These are phyloP conservation scores for Semicossyphus pulcher DNA, from an alignment of 2,113 vertebrate genomes.

Conservation along the genomic window DNA sequence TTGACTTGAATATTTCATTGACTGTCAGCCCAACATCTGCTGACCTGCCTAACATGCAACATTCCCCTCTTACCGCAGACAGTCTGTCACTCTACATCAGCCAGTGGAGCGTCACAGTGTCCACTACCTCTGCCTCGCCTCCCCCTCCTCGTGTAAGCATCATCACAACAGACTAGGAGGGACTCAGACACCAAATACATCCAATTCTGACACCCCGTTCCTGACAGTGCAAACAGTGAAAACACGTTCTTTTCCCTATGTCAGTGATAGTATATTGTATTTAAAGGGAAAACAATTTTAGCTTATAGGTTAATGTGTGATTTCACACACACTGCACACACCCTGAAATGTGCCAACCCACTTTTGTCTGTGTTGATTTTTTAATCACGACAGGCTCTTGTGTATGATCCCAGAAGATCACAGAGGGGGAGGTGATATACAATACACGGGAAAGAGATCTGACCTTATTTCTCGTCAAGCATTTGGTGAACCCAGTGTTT, in stretches of 20 bases:
- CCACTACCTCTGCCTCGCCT: slow-evolving; percentile 12
- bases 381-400: no score
- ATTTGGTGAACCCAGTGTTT: no score
- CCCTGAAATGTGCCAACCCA: no score
- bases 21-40: slow-evolving; percentile 84
- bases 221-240: neutral
- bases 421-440: no score
- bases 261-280: no score
- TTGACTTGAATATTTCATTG: slow-evolving; percentile 90
- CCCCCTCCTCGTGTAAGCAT: slow-evolving; percentile 65
- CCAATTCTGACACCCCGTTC: neutral
- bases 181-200: slow-evolving; percentile 39
- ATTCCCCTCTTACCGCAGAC: slow-evolving; percentile 82
- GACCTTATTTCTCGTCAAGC: no score
- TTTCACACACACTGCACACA: no score
- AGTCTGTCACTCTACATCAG: slow-evolving; percentile 81
- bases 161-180: slow-evolving; percentile 61
- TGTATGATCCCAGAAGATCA: no score
- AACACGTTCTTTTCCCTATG: neutral
- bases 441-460: no score
- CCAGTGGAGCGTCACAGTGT: slow-evolving; percentile 76
- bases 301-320: no score
- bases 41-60: slow-evolving; percentile 85
- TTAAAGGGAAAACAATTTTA: no score
- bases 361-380: no score